A percentile compares a stretch with the other conserved stretches of the same genome.
These are phyloP conservation scores for Gymnothorax javanicus DNA, from an alignment of 2,797 vertebrate species.

Conservation along the genomic window DNA sequence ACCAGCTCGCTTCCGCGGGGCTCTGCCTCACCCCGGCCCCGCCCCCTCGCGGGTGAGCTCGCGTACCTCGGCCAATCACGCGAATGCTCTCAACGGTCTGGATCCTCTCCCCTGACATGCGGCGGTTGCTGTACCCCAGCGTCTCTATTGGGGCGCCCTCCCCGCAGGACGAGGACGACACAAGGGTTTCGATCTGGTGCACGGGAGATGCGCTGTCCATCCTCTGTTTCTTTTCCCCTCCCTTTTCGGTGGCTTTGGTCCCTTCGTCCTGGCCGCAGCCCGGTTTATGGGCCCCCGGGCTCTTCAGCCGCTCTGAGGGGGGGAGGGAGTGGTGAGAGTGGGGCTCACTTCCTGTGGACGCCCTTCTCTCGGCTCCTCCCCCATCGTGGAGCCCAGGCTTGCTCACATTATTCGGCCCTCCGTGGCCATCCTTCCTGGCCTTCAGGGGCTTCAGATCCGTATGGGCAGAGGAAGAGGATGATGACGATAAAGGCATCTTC, in stretches of 20 bases:
- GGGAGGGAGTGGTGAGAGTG: constrained; percentile 22
- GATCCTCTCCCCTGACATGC: constrained; percentile 86
- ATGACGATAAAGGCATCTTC: constrained; percentile 48
- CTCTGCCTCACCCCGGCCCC: constrained; percentile 49
- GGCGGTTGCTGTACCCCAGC: constrained; percentile 80
- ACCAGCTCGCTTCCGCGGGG: constrained; percentile 72
- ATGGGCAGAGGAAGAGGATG: constrained; percentile 47
- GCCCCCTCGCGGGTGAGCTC: constrained; percentile 63
- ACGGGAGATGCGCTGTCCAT: constrained; percentile 40
- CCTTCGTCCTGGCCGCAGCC: constrained; percentile 59
- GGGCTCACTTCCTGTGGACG: constrained; percentile 33
- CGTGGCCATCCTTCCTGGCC: constrained; percentile 60
- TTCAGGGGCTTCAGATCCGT: constrained; percentile 51
- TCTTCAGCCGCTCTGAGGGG: background rate
- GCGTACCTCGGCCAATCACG: constrained; percentile 79
- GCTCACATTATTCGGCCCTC: constrained; percentile 45
- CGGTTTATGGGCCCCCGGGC: constrained; percentile 57
- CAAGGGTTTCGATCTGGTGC: constrained; percentile 89
- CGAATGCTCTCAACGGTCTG: constrained; percentile 95
- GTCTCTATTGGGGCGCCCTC: constrained; percentile 85
- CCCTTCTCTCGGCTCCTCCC: constrained; percentile 56
- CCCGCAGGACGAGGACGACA: constrained; percentile 76
- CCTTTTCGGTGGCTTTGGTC: constrained; percentile 49
- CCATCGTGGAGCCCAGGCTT: constrained; percentile 38
- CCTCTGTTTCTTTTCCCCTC: constrained; percentile 38